Evolutionary conservation across 2,797 vertebrate genomes (phyloP).

Genomic region (Decapterus maruadsi): DNA sequence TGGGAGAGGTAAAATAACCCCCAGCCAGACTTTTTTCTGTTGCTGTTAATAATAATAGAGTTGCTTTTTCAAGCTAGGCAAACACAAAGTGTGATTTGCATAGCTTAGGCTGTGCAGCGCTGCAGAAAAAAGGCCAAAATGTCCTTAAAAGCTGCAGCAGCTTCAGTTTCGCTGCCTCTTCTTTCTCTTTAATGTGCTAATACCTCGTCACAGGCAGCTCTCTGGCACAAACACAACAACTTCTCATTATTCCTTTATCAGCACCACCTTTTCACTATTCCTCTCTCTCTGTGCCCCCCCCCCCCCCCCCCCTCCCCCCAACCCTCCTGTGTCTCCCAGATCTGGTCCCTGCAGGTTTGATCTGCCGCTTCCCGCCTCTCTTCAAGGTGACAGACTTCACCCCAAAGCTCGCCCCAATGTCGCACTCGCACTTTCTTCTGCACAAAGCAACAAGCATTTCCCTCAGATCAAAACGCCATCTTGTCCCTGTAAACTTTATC

Average conservation of each 20-base stretch:
- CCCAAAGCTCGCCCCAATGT: constrained; percentile 55
- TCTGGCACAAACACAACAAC: constrained; percentile 55
- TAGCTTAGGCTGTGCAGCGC: constrained; percentile 68
- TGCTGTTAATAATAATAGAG: constrained; percentile 84
- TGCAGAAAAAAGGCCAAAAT: constrained; percentile 67
- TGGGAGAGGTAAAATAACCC: constrained; percentile 87
- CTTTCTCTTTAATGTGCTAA: constrained; percentile 75
- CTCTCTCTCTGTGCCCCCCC: constrained; percentile 23
- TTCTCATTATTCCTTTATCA: constrained; percentile 66
- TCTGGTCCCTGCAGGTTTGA: constrained; percentile 69
- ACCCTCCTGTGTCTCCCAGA: constrained; percentile 45
- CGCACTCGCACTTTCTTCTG: constrained; percentile 45
- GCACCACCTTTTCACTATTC: constrained; percentile 23
- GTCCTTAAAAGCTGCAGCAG: constrained; percentile 72
- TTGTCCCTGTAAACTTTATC: constrained; percentile 65
- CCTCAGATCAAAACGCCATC: constrained; percentile 67
- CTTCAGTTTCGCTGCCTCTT: constrained; percentile 36
- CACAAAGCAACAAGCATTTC: constrained; percentile 59
- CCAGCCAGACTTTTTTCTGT: constrained; percentile 82
- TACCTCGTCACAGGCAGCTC: constrained; percentile 63
- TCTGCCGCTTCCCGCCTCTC: constrained; percentile 59
- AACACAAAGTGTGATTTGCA: constrained; percentile 82
- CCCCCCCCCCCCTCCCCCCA: constrained; percentile 7
- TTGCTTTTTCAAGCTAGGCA: constrained; percentile 84
- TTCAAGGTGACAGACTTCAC: constrained; percentile 74